Percentiles rank a stretch among this genome's conserved stretches.
Evolutionary conservation across 2,113 vertebrate species (phyloP).

Genomic region (Cairina moschata): DNA sequence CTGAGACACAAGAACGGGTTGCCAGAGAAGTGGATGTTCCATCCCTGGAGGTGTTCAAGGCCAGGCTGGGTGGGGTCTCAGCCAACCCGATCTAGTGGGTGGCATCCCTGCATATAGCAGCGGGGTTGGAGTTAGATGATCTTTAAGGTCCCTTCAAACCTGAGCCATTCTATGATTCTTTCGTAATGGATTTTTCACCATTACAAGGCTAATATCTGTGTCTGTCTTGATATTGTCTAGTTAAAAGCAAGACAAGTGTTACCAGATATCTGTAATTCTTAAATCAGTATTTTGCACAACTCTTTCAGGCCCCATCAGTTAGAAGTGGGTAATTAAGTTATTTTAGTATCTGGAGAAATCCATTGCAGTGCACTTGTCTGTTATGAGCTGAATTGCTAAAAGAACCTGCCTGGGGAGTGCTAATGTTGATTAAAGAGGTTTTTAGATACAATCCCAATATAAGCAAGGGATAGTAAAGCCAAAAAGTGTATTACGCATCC

Average conservation of each 20-base stretch:
- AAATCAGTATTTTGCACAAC: neutral
- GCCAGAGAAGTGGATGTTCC: too few relatives aligned
- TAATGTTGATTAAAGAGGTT: neutral
- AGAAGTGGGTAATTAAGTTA: neutral
- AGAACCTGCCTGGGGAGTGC: neutral
- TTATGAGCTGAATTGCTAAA: neutral
- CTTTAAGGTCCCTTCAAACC: too few relatives aligned
- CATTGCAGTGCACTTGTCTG: neutral
- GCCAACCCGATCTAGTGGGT: too few relatives aligned
- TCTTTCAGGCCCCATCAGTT: neutral
- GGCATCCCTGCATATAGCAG: too few relatives aligned
- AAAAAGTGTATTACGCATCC: neutral
- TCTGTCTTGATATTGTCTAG: neutral
- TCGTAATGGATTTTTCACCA: neutral
- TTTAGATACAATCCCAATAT: neutral
- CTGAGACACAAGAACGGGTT: too few relatives aligned
- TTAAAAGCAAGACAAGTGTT: neutral
- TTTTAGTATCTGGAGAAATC: constrained; percentile 1
- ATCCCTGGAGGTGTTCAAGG: too few relatives aligned
- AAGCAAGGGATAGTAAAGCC: neutral
- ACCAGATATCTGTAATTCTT: neutral
- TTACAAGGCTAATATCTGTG: neutral
- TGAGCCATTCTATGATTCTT: neutral
- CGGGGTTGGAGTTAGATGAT: too few relatives aligned
- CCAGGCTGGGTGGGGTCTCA: too few relatives aligned